A percentile compares a stretch with the other conserved stretches of the same genome.
Evolutionary conservation across 2,888 invertebrate species (phyloP).

Genomic region (Meloe dianella): DNA sequence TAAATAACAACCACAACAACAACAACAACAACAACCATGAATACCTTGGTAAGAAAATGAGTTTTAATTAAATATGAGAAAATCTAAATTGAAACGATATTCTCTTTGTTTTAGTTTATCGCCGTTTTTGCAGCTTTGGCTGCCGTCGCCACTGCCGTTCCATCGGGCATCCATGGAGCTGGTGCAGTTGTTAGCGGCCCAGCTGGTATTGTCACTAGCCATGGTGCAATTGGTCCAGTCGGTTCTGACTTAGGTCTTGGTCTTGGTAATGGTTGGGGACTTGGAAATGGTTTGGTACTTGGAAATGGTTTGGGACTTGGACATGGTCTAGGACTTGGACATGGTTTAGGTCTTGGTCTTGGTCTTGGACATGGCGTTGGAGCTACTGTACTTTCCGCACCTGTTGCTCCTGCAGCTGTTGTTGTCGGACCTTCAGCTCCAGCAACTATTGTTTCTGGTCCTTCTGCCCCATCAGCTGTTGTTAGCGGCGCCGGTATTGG

Average conservation of each 20-base stretch:
- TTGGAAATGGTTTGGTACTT: constrained; percentile 25
- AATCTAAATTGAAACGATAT: not conserved
- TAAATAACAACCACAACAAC: not conserved
- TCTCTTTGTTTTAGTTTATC: constrained; percentile 31
- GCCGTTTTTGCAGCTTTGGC: constrained; percentile 37
- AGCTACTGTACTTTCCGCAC: constrained; percentile 15
- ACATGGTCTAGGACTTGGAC: constrained; percentile 19
- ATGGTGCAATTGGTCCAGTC: constrained; percentile 28
- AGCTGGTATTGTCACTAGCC: constrained; percentile 28
- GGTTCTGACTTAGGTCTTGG: constrained; percentile 26
- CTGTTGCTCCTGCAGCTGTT: constrained; percentile 15
- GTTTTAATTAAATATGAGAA: not conserved
- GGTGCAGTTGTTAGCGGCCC: constrained; percentile 30
- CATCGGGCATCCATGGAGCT: constrained; percentile 22
- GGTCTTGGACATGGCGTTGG: constrained; percentile 19
- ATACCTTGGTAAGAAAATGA: constrained; percentile 35
- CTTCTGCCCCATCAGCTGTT: not conserved
- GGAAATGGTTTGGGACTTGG: constrained; percentile 22
- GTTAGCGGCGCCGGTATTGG: not conserved
- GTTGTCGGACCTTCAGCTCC: constrained; percentile 18
- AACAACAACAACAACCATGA: constrained; percentile 34
- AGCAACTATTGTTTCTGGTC: constrained; percentile 8
- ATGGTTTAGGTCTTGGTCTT: no score
- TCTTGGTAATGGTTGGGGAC: constrained; percentile 25
- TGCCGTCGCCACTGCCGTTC: constrained; percentile 33